Evolutionary conservation across 2,888 invertebrate species (phyloP).

Genomic region (Aelia acuminata): DNA sequence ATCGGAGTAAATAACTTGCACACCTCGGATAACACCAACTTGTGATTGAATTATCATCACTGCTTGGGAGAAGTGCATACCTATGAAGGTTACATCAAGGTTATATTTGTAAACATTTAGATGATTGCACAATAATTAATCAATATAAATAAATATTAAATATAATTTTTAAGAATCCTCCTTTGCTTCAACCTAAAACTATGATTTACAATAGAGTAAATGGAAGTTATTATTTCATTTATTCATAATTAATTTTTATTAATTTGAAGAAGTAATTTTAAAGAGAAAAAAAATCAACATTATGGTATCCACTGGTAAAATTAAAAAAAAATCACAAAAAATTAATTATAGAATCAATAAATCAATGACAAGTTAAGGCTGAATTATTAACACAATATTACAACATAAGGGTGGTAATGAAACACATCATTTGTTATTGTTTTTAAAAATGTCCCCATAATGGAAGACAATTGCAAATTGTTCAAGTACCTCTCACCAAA

Average conservation of each 20-base stretch:
- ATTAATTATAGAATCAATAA: not conserved
- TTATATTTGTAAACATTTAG: slow-evolving; percentile 50
- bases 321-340: not conserved
- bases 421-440: not conserved
- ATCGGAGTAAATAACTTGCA: slow-evolving; percentile 97
- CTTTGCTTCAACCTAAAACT: not conserved
- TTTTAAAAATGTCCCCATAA: not conserved
- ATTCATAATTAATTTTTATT: not conserved
- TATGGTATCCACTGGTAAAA: not conserved
- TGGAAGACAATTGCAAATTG: not conserved
- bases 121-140: slow-evolving; percentile 33
- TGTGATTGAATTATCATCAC: slow-evolving; percentile 97
- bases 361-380: not conserved
- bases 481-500: not conserved
- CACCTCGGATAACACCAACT: slow-evolving; percentile 94
- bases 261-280: not conserved
- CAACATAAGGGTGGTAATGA: not conserved
- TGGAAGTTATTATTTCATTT: not conserved
- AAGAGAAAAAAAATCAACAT: not conserved
- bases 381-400: not conserved
- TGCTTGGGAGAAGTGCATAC: slow-evolving; percentile 98
- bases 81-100: slow-evolving; percentile 71
- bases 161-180: not conserved
- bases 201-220: not conserved
- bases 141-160: not conserved